Percentiles rank a stretch among this genome's conserved stretches.
Evolutionary conservation across 2,797 vertebrate genomes (phyloP).

Genomic region (Carduelis carduelis): DNA sequence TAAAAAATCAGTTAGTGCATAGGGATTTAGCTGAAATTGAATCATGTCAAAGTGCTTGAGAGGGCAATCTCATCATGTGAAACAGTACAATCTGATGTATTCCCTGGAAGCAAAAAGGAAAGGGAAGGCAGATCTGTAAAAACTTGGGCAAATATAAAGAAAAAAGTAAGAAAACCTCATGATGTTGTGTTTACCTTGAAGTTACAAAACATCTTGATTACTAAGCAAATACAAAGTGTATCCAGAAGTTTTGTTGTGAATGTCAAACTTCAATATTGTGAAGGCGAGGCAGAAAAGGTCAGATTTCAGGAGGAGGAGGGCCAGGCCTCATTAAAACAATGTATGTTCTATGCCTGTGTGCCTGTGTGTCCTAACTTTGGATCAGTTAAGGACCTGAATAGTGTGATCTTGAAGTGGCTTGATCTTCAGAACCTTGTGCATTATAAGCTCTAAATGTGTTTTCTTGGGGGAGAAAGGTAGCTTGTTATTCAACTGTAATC

Average conservation of each 20-base stretch:
- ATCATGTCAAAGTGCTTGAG: not conserved
- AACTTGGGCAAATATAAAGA: not conserved
- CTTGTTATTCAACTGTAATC: not conserved
- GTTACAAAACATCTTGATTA: not conserved
- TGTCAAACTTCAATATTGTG: not conserved
- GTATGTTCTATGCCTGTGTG: not conserved
- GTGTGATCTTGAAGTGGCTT: not conserved
- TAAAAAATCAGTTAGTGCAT: not conserved
- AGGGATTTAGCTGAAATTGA: not conserved
- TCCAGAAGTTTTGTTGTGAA: not conserved
- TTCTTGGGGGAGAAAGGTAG: not conserved
- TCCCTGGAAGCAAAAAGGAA: not conserved
- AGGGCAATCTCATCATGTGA: not conserved
- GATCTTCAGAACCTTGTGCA: not conserved
- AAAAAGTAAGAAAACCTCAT: not conserved
- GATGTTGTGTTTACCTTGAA: not conserved
- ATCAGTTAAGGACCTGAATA: not conserved
- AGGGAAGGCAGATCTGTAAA: not conserved
- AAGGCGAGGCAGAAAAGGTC: not conserved
- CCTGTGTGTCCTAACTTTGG: not conserved
- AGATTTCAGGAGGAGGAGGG: not conserved
- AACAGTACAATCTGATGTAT: accelerated
- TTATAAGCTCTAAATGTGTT: not conserved
- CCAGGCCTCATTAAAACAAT: not conserved
- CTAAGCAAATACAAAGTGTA: not conserved